Evolutionary conservation across 2,888 invertebrate species (phyloP).

Genomic region (Lithophane leautieri): DNA sequence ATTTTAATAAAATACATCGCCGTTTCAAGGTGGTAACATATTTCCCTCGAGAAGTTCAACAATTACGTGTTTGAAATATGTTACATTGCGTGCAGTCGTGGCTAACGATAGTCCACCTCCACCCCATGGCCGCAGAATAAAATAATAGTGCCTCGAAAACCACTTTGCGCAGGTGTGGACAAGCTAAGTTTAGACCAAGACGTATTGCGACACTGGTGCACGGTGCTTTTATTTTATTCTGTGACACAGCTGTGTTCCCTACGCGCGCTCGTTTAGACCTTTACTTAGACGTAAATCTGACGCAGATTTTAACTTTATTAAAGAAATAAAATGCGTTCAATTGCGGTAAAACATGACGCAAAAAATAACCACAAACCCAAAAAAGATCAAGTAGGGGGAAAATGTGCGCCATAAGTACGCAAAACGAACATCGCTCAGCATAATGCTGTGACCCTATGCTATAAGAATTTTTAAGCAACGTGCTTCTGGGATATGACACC

Average conservation of each 20-base stretch:
- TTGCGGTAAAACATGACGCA: no score
- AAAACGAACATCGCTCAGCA: no score
- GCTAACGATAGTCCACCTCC: constrained; percentile 6
- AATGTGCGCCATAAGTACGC: no score
- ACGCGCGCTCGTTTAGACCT: neutral
- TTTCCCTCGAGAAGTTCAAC: constrained; percentile 20
- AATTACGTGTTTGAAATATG: constrained; percentile 8
- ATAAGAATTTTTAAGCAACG: no score
- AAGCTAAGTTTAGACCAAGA: constrained; percentile 7
- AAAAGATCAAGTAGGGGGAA: no score
- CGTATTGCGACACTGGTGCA: neutral
- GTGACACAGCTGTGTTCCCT: neutral
- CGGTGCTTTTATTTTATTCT: neutral
- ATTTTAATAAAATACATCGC: neutral
- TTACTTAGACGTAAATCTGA: neutral
- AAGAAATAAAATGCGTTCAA: no score
- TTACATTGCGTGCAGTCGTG: constrained; percentile 6
- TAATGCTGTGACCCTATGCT: no score
- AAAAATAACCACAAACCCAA: no score
- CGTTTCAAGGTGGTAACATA: constrained; percentile 3
- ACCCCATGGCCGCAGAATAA: neutral
- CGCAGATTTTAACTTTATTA: neutral
- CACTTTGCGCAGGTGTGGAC: neutral
- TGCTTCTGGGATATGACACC: no score
- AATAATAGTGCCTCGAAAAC: neutral